These are phyloP conservation scores for Ephestia elutella DNA, from an alignment of 1,140 invertebrate species.

Conservation along the genomic window DNA sequence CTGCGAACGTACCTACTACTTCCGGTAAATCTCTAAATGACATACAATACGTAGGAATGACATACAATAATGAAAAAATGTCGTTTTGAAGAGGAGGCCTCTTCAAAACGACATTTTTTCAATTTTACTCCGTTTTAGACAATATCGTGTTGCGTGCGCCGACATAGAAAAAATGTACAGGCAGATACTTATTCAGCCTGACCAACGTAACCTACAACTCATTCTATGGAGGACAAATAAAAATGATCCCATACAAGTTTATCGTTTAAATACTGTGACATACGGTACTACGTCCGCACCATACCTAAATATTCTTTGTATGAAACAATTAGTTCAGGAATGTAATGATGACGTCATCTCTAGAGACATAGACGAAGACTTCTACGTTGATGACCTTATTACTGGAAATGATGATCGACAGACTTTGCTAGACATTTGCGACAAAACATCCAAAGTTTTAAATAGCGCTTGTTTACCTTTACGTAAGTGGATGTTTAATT, in stretches of 20 bases:
- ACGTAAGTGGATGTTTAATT: too few relatives aligned
- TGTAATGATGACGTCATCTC: not conserved
- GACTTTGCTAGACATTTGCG: not conserved
- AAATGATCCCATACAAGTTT: not conserved
- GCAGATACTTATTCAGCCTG: not conserved
- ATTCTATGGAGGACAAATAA: not conserved
- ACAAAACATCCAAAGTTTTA: too few relatives aligned
- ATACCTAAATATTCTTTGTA: not conserved
- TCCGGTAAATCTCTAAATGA: too few relatives aligned
- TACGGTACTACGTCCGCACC: not conserved
- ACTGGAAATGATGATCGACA: too few relatives aligned
- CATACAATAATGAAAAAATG: too few relatives aligned
- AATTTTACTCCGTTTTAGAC: too few relatives aligned
- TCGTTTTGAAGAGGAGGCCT: too few relatives aligned
- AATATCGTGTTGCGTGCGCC: too few relatives aligned
- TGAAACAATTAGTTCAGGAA: not conserved
- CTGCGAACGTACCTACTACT: too few relatives aligned
- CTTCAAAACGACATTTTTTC: too few relatives aligned
- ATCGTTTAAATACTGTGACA: not conserved
- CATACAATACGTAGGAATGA: too few relatives aligned
- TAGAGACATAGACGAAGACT: not conserved
- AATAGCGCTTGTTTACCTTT: too few relatives aligned
- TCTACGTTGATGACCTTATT: not conserved
- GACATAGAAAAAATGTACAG: slow-evolving; percentile 8
- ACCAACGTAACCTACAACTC: not conserved